Evolutionary conservation across 2,797 vertebrate species (phyloP), one percentile per base, ranked within the genome.

Genomic region (Neopelma chrysocephalum): DNA sequence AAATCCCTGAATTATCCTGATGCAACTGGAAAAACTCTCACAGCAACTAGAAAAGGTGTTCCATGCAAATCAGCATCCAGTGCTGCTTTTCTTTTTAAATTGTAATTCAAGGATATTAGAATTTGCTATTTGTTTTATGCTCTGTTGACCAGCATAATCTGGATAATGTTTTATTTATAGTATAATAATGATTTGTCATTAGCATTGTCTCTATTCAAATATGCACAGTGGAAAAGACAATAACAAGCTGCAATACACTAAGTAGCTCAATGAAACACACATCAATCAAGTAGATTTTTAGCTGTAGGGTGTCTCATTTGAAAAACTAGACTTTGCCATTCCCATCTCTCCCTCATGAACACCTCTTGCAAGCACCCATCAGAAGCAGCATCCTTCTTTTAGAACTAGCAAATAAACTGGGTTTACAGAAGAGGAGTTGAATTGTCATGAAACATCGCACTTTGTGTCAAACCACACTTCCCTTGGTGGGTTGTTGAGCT

Each of bases 141-240:
- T 94, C 93, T 69, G 86, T 85, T 94, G 94, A 94, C 91, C 92
- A 65, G 87, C 71, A 34, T 87, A 87, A 96, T 95, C 86, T 93
- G 88, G 90, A 64, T 94, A 95, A 96, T 96, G 90, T 96, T 96
- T 97, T 96, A 96, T 96, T 96, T 95, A 97, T 94, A 73, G 89
- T 47, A 85, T 82, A 96, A 94, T 92, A 93, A 94, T 78, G 93
- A 93, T 87, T 85, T 18, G 21, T 90, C 94, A 72, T 94, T 94
- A 94, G 89, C 90, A 38, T 78, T 12, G 29, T 80, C 86, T 89
- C 89, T 94, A 54, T 82, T 94, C 94, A 94, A 89, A 90, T 57
- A 87, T 27, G 85, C 90, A 68, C 90, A 80, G 93, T 10, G 27
- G 29, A 91, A 84, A 64, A 94, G 95, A 91, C 93, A 94, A 60